These are phyloP conservation scores for Brachionus asplanchnoidis DNA, from an alignment of 1,140 invertebrate genomes.

Conservation along the genomic window DNA sequence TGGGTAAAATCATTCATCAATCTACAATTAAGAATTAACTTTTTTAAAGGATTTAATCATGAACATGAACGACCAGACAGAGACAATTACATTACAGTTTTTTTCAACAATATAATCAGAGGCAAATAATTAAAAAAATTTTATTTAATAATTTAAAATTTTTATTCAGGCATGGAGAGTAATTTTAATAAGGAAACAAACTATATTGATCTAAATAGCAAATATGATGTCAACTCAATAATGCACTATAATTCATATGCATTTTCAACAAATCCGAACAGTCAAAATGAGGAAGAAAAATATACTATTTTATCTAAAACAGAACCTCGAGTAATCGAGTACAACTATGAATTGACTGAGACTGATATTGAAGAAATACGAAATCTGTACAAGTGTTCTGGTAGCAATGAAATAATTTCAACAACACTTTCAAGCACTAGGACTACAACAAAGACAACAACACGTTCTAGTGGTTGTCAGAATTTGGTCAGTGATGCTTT, in stretches of 20 bases:
- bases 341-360: not conserved
- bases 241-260: slow-evolving; percentile 76
- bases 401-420: not conserved
- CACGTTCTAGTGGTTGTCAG: not conserved
- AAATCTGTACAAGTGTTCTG: not conserved
- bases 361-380: slow-evolving; percentile 1
- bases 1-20: not conserved
- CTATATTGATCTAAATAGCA: slow-evolving; percentile 46
- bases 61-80: slow-evolving; percentile 14
- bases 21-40: slow-evolving; percentile 47
- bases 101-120: not conserved
- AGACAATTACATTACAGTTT: not conserved
- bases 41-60: slow-evolving; percentile 46
- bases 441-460: not conserved
- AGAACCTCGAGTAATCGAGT: not conserved
- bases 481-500: not conserved
- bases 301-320: slow-evolving; percentile 51
- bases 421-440: not conserved
- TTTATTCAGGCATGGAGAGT: not conserved
- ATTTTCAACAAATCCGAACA: slow-evolving; percentile 60
- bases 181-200: not conserved
- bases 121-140: not conserved
- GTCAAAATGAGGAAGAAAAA: slow-evolving; percentile 61
- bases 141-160: not conserved
- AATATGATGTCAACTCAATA: slow-evolving; percentile 72